These are phyloP conservation scores for Carduelis carduelis DNA, from an alignment of 2,797 vertebrate species.

Conservation along the genomic window DNA sequence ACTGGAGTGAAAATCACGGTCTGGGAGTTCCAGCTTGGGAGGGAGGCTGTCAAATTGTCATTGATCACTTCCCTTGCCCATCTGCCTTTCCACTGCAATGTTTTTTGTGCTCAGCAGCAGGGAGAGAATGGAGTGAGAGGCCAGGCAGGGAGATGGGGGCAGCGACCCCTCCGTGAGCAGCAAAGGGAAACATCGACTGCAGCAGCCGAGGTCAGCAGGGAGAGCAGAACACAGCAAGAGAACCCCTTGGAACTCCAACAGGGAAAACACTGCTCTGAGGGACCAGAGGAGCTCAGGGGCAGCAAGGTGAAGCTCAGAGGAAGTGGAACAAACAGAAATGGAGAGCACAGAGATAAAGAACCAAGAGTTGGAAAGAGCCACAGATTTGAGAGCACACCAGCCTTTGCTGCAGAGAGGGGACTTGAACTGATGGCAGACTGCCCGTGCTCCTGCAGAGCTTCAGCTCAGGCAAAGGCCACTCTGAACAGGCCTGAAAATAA, in stretches of 20 bases:
- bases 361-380: neutral
- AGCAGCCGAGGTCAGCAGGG: neutral
- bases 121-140: neutral
- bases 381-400: neutral
- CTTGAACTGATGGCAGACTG: neutral
- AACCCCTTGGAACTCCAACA: neutral
- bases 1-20: neutral
- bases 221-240: neutral
- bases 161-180: neutral
- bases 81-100: neutral
- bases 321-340: slow-evolving; percentile 1
- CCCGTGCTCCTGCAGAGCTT: neutral
- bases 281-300: neutral
- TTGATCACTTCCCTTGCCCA: slow-evolving; percentile 6
- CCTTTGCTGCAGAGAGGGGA: neutral
- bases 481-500: neutral
- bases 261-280: neutral
- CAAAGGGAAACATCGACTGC: neutral
- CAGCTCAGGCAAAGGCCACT: neutral
- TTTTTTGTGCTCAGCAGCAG: slow-evolving; percentile 9
- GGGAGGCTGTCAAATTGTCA: neutral
- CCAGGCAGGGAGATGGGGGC: neutral
- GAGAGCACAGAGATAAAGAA: neutral
- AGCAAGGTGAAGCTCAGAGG: slow-evolving; percentile 8
- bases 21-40: neutral